Evolutionary conservation across 2,888 invertebrate species (phyloP).

Genomic region (Galerucella calmariensis): DNA sequence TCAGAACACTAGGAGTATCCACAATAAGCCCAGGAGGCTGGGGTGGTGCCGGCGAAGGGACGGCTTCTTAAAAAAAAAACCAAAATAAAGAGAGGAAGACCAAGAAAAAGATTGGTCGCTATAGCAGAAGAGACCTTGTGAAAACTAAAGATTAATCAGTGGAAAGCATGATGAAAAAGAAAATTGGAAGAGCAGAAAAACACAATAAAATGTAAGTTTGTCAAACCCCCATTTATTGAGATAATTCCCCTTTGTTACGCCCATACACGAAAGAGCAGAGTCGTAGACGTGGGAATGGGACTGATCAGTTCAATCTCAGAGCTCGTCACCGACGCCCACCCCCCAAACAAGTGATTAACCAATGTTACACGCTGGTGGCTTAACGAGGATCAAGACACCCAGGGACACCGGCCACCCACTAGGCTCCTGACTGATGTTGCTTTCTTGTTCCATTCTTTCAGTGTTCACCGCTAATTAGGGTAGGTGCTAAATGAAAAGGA

Average conservation of each 20-base stretch:
- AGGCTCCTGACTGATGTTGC: slow-evolving; percentile 33
- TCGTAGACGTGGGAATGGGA: slow-evolving; percentile 36
- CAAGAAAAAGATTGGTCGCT: no score
- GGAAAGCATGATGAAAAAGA: no score
- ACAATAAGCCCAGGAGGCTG: no score
- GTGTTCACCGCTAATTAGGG: slow-evolving; percentile 15
- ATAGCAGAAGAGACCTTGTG: no score
- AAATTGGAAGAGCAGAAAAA: no score
- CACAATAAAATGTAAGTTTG: not conserved
- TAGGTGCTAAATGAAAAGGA: slow-evolving; percentile 5
- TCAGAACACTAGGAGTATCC: no score
- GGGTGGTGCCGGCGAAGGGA: no score
- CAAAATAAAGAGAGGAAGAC: no score
- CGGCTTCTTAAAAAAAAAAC: no score
- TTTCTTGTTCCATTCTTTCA: slow-evolving; percentile 13
- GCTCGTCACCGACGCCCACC: slow-evolving; percentile 47
- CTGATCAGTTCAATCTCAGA: slow-evolving; percentile 43
- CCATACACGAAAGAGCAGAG: slow-evolving; percentile 6
- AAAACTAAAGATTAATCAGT: no score
- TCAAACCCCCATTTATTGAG: not conserved
- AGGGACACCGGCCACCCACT: slow-evolving; percentile 52
- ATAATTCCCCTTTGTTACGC: slow-evolving; percentile 8
- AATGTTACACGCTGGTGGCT: slow-evolving; percentile 50
- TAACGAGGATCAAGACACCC: slow-evolving; percentile 53
- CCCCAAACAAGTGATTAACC: slow-evolving; percentile 49